These are phyloP conservation scores for Chionomys nivalis DNA, from an alignment of 2,113 vertebrate species.

Conservation along the genomic window DNA sequence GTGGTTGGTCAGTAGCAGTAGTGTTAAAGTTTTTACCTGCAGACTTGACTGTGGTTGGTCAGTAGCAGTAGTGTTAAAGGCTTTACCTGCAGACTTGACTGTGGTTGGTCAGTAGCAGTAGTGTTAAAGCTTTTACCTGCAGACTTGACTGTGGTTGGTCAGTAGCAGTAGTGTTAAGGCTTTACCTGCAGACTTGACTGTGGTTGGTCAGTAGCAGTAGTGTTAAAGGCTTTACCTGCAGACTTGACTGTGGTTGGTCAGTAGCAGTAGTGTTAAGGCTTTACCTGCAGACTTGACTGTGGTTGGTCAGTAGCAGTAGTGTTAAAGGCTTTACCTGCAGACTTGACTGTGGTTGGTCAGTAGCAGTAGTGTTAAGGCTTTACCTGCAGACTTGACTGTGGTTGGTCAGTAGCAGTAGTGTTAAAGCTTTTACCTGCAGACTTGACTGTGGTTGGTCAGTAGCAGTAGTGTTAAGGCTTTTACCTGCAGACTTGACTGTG, in stretches of 20 bases:
- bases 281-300: not conserved
- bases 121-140: not conserved
- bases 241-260: not conserved
- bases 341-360: not conserved
- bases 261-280: not conserved
- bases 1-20: not conserved
- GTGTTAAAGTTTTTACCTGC: not conserved
- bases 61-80: not conserved
- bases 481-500: not conserved
- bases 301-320: not conserved
- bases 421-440: constrained; percentile 3
- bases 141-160: not conserved
- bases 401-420: not conserved
- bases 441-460: not conserved
- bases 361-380: not conserved
- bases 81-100: not conserved
- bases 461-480: not conserved
- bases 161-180: not conserved
- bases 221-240: not conserved
- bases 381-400: not conserved
- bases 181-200: not conserved
- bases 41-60: not conserved
- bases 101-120: not conserved
- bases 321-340: not conserved
- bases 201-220: not conserved